Evolutionary conservation across 64 coral and sea anemone genomes (phyloP).

Genomic region (Orbicella faveolata): DNA sequence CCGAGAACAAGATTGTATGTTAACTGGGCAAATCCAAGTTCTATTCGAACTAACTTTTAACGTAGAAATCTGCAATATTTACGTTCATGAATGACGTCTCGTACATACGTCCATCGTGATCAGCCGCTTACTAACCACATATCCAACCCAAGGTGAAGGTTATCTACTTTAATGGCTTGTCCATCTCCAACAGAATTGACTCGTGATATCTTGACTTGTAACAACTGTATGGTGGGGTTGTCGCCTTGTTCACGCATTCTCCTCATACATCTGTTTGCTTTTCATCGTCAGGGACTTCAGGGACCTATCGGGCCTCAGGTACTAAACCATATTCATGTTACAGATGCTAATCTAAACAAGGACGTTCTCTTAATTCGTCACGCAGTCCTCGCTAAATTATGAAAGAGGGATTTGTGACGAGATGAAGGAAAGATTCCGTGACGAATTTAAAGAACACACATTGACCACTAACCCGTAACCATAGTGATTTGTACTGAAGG

Average conservation of each 20-base stretch:
- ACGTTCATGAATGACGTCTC: background rate
- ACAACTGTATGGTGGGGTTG: too few relatives aligned
- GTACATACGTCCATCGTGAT: background rate
- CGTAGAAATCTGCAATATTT: background rate
- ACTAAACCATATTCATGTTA: background rate
- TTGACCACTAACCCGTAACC: too few relatives aligned
- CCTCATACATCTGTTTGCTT: background rate
- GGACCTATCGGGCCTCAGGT: constrained; percentile 71
- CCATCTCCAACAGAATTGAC: too few relatives aligned
- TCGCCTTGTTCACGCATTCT: background rate
- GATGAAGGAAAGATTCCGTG: too few relatives aligned
- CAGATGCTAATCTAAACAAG: background rate
- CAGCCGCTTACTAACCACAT: background rate
- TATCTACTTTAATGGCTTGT: background rate
- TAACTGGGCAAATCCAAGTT: too few relatives aligned
- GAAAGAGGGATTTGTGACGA: too few relatives aligned
- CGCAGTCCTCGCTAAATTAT: too few relatives aligned
- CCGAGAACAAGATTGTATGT: too few relatives aligned
- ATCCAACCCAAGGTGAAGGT: constrained; percentile 12
- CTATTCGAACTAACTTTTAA: too few relatives aligned
- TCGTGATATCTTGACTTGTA: too few relatives aligned
- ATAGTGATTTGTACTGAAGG: too few relatives aligned
- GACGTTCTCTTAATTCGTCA: background rate
- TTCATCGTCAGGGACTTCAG: constrained; percentile 42
- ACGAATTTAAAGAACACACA: too few relatives aligned